These are phyloP conservation scores for Tapirus terrestris DNA, from an alignment of 2,113 vertebrate species.

Conservation along the genomic window DNA sequence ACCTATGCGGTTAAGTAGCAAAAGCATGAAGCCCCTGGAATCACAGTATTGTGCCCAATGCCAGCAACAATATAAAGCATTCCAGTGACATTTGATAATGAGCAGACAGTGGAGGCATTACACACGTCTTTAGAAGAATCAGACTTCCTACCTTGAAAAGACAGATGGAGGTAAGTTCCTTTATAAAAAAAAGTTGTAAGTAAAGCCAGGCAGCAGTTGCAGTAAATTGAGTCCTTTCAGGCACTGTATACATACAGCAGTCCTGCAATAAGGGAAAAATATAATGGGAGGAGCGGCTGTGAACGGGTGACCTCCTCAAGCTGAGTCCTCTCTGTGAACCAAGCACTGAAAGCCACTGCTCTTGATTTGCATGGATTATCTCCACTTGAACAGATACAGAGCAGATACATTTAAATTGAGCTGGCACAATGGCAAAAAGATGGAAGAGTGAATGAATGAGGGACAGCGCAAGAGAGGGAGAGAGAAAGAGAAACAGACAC, in stretches of 20 bases:
- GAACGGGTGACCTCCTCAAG: slow-evolving; percentile 94
- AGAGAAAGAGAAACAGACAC: slow-evolving; percentile 79
- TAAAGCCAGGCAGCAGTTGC: slow-evolving; percentile 87
- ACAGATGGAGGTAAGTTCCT: slow-evolving; percentile 91
- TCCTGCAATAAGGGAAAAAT: slow-evolving; percentile 89
- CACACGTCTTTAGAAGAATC: slow-evolving; percentile 89
- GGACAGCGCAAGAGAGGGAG: slow-evolving; percentile 60
- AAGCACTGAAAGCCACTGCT: slow-evolving; percentile 91
- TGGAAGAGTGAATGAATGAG: slow-evolving; percentile 80
- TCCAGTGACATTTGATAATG: slow-evolving; percentile 86
- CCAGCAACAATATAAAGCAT: slow-evolving; percentile 85
- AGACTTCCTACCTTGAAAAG: slow-evolving; percentile 94
- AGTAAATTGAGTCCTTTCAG: slow-evolving; percentile 92
- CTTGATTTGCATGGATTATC: slow-evolving; percentile 99
- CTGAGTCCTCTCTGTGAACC: slow-evolving; percentile 95
- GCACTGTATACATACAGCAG: slow-evolving; percentile 88
- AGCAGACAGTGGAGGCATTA: slow-evolving; percentile 87
- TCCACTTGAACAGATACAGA: slow-evolving; percentile 95
- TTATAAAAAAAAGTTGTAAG: slow-evolving; percentile 87
- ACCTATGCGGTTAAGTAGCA: slow-evolving; percentile 83
- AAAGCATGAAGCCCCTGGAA: slow-evolving; percentile 84
- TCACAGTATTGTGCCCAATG: slow-evolving; percentile 82
- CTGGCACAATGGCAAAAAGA: slow-evolving; percentile 90
- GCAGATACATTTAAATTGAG: slow-evolving; percentile 96
- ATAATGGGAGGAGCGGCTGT: slow-evolving; percentile 90